These are phyloP conservation scores for Gambelia wislizenii DNA, from an alignment of 2,797 vertebrate genomes.

Conservation along the genomic window DNA sequence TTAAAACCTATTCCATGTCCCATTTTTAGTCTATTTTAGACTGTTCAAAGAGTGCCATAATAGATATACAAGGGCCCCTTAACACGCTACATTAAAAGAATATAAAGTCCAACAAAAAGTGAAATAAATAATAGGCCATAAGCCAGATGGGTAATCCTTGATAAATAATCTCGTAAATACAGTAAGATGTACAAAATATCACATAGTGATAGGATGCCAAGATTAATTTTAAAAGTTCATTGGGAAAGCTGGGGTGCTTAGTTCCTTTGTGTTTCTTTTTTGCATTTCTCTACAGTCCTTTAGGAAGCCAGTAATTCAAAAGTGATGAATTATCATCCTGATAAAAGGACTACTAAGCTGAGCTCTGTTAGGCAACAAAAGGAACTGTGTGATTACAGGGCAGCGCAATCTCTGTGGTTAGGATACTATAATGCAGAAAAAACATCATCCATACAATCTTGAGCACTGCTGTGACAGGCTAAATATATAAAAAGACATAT, in stretches of 20 bases:
- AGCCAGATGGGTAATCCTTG: constrained; percentile 88
- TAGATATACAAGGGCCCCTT: constrained; percentile 83
- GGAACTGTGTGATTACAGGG: constrained; percentile 80
- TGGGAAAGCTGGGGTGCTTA: constrained; percentile 73
- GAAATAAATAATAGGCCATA: constrained; percentile 92
- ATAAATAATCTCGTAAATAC: constrained; percentile 93
- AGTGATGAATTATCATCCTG: constrained; percentile 83
- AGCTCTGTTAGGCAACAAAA: constrained; percentile 83
- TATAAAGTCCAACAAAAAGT: constrained; percentile 88
- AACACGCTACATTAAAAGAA: constrained; percentile 85
- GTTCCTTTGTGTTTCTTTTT: constrained; percentile 81
- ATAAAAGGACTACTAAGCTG: constrained; percentile 83
- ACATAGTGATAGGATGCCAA: constrained; percentile 94
- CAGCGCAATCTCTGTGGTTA: constrained; percentile 83
- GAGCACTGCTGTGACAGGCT: constrained; percentile 88
- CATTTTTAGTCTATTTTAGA: constrained; percentile 82
- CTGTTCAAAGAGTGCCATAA: constrained; percentile 82
- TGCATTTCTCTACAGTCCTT: constrained; percentile 80
- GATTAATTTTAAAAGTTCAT: constrained; percentile 87
- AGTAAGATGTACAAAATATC: constrained; percentile 95
- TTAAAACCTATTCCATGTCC: constrained; percentile 80
- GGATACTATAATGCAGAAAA: constrained; percentile 84
- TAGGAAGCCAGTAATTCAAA: constrained; percentile 81
- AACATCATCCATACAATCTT: constrained; percentile 84
- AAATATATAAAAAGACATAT: constrained; percentile 97